phyloP scores from a whole-genome alignment of 2,797 vertebrate species.

The Pteropus rufus region DNA sequence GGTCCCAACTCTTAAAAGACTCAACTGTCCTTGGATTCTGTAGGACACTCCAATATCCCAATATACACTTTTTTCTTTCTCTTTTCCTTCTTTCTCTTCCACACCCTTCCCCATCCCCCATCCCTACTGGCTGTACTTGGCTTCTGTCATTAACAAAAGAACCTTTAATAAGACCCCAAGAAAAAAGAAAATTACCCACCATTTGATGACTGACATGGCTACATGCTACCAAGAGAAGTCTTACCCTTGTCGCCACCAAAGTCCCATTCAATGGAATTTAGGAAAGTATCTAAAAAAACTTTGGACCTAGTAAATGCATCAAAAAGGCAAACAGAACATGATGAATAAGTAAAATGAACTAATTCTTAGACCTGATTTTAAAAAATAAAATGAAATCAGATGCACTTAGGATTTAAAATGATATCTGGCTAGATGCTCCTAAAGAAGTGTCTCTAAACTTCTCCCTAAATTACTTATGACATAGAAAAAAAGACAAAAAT shows the following conservation, averaged over 20 bases:
- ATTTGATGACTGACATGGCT: background rate
- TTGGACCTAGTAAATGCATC: background rate
- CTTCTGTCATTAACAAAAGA: slow-evolving; percentile 39
- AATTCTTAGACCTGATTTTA: background rate
- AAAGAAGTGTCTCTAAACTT: background rate
- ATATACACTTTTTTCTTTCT: background rate
- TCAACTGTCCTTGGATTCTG: background rate
- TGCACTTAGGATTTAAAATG: background rate
- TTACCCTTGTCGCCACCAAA: background rate
- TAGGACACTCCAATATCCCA: background rate
- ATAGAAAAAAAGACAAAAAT: background rate
- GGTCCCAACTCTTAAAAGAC: background rate
- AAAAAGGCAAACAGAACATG: background rate
- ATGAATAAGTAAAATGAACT: background rate
- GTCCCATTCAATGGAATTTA: background rate
- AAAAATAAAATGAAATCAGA: background rate
- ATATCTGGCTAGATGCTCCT: background rate
- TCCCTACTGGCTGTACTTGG: background rate
- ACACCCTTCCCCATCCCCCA: background rate
- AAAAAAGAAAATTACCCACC: background rate
- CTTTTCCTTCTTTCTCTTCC: background rate
- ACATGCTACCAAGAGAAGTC: background rate
- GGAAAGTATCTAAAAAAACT: background rate
- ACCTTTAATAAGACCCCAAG: background rate
- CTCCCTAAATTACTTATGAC: background rate